These are phyloP conservation scores for Amblyjoppa fuscipennis DNA, from an alignment of 2,888 invertebrate genomes.

Conservation along the genomic window DNA sequence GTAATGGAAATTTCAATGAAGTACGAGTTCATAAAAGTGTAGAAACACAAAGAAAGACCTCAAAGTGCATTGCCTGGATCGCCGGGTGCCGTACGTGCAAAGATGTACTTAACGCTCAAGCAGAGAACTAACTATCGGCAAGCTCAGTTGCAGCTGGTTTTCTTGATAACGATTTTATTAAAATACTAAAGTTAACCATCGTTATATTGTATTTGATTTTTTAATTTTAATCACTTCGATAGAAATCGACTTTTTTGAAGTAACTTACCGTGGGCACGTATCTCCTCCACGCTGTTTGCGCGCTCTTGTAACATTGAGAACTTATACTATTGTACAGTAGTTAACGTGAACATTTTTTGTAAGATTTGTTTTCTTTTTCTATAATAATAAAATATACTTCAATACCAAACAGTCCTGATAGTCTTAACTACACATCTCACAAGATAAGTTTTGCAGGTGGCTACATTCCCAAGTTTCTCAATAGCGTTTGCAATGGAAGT, in stretches of 20 bases:
- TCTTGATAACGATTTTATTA: slow-evolving; percentile 49
- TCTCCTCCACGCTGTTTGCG: slow-evolving; percentile 33
- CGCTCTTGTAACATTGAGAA: slow-evolving; percentile 69
- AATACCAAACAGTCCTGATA: slow-evolving; percentile 44
- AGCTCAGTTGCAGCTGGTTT: slow-evolving; percentile 38
- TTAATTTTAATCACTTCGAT: slow-evolving; percentile 9
- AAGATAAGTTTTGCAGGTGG: not conserved
- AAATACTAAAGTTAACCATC: slow-evolving; percentile 44
- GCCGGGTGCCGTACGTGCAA: slow-evolving; percentile 3
- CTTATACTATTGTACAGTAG: slow-evolving; percentile 75
- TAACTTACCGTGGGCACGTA: slow-evolving; percentile 37
- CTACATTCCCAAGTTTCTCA: not conserved
- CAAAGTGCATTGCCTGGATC: slow-evolving; percentile 28
- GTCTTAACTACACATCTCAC: not conserved
- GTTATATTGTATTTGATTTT: slow-evolving; percentile 43
- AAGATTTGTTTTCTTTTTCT: slow-evolving; percentile 80
- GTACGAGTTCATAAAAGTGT: not conserved
- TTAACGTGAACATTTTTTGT: slow-evolving; percentile 78
- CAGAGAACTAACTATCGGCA: slow-evolving; percentile 29
- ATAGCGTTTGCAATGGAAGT: not conserved
- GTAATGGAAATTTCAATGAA: not conserved
- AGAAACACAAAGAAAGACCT: slow-evolving; percentile 9
- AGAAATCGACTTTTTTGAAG: slow-evolving; percentile 39
- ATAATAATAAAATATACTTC: slow-evolving; percentile 75
- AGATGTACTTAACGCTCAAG: slow-evolving; percentile 62